Percentiles rank a stretch among this genome's conserved stretches.
Evolutionary conservation across 2,888 invertebrate species (phyloP).

Genomic region (Temnothorax unifasciatus): DNA sequence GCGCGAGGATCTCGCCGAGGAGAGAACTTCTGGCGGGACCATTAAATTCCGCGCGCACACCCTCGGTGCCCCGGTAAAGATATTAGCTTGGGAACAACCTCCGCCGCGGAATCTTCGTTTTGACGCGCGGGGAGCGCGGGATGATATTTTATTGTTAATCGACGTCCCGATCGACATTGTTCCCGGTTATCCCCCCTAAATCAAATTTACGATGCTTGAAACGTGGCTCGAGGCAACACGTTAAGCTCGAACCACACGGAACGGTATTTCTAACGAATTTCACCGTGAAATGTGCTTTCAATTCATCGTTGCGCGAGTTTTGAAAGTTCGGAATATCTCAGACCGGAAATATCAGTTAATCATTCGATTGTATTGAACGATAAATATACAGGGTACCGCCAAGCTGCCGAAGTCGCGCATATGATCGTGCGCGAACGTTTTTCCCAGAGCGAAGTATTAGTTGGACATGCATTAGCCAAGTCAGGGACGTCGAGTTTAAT

Average conservation of each 20-base stretch:
- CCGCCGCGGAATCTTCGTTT: conserved; percentile 40
- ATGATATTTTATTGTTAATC: conserved; percentile 55
- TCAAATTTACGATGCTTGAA: conserved; percentile 45
- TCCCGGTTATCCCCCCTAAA: conserved; percentile 42
- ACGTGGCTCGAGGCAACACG: conserved; percentile 24
- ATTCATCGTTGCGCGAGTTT: conserved; percentile 28
- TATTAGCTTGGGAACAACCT: conserved; percentile 32
- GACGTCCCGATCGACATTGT: conserved; percentile 34
- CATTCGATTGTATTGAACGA: conserved; percentile 7
- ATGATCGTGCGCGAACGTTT: conserved; percentile 12
- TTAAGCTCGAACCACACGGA: conserved; percentile 7
- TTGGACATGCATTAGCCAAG: conserved; percentile 43
- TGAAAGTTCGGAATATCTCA: background rate
- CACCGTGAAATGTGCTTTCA: background rate
- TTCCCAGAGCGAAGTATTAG: conserved; percentile 19
- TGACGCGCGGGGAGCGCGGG: conserved; percentile 21
- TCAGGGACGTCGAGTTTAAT: conserved; percentile 70
- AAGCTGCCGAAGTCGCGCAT: background rate
- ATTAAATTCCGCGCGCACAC: conserved; percentile 62
- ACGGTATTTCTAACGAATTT: conserved; percentile 27
- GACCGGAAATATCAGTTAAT: background rate
- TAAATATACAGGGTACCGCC: conserved; percentile 17
- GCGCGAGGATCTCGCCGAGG: conserved; percentile 60
- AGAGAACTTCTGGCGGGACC: conserved; percentile 66
- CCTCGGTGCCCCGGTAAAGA: conserved; percentile 18